A percentile compares a stretch with the other conserved stretches of the same genome.
Conservation (phyloP, 2,888 invertebrate species). For the Blera fallax region DNA sequence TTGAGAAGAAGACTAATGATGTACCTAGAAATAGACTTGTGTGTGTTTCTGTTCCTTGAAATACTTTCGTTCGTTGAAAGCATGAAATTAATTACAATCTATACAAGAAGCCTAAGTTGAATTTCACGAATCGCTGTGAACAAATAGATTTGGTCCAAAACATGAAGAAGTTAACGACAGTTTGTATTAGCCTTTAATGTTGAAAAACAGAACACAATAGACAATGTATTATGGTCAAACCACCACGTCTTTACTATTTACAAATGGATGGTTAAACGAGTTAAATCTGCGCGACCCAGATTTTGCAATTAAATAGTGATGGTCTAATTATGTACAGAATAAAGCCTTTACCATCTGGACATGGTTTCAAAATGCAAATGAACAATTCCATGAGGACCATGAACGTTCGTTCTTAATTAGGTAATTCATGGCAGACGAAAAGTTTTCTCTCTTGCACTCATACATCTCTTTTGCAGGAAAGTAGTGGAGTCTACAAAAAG, state of each 20-base stretch:
- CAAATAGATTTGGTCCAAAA: not conserved
- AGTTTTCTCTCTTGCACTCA: not conserved
- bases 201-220: not conserved
- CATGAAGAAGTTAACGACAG: not conserved
- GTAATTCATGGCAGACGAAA: constrained; percentile 24
- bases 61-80: not conserved
- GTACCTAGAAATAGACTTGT: constrained; percentile 8
- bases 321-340: constrained; percentile 10
- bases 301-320: constrained; percentile 41
- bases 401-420: constrained; percentile 50
- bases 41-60: not conserved
- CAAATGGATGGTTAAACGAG: constrained; percentile 11
- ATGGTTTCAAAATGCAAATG: constrained; percentile 57
- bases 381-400: constrained; percentile 40
- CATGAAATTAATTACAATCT: constrained; percentile 30
- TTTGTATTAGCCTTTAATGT: not conserved
- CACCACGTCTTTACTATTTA: not conserved
- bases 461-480: not conserved
- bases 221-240: not conserved
- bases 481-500: not conserved
- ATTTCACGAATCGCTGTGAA: not conserved
- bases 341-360: constrained; percentile 32
- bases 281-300: constrained; percentile 1
- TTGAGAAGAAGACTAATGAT: constrained; percentile 28
- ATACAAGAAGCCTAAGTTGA: constrained; percentile 9